Conservation (phyloP, 2,113 vertebrate species). For the Vidua chalybeata region DNA sequence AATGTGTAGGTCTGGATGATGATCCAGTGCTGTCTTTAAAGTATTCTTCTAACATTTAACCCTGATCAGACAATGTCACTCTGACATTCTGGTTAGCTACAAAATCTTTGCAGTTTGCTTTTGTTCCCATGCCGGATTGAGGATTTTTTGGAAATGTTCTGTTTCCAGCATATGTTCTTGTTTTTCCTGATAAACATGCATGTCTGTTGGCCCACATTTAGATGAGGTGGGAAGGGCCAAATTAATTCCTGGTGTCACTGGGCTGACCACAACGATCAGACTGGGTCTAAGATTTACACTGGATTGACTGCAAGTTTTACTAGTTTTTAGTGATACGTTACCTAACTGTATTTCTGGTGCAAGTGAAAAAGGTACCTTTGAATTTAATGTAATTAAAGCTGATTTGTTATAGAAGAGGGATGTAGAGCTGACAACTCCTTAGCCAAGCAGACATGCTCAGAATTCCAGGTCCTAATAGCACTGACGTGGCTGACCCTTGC, state of each 20-base stretch:
- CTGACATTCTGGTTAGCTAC: background rate
- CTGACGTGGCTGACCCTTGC: background rate
- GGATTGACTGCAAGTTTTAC: background rate
- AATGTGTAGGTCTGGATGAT: background rate
- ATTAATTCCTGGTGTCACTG: slow-evolving; percentile 25
- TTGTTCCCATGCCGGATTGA: slow-evolving; percentile 37
- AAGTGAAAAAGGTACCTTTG: background rate
- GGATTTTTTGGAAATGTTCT: slow-evolving; percentile 66
- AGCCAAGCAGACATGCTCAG: background rate
- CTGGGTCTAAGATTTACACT: background rate
- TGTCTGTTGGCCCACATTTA: slow-evolving; percentile 53
- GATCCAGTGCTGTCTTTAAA: background rate
- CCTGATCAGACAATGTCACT: background rate
- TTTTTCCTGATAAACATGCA: slow-evolving; percentile 67
- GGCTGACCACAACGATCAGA: background rate
- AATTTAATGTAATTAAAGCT: background rate
- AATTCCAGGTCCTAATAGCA: background rate
- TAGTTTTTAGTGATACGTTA: background rate
- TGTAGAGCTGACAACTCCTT: background rate
- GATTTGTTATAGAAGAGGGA: background rate
- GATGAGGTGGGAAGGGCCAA: slow-evolving; percentile 9
- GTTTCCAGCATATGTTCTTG: slow-evolving; percentile 72
- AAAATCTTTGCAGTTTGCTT: slow-evolving; percentile 8
- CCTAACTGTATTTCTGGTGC: background rate
- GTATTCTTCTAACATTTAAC: background rate